These are phyloP conservation scores for Lagria hirta DNA, from an alignment of 2,888 invertebrate species.

Conservation along the genomic window DNA sequence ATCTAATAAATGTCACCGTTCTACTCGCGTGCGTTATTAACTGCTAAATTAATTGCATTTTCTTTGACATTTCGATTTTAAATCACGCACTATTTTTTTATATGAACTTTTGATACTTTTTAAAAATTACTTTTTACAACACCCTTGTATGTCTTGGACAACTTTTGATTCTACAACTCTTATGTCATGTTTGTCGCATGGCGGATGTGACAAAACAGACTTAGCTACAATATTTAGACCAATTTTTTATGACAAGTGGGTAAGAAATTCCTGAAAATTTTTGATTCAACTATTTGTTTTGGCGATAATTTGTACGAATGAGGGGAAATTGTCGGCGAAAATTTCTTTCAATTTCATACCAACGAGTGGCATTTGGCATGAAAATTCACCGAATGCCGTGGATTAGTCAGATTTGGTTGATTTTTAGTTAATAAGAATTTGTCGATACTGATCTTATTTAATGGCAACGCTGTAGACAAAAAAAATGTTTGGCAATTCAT, in stretches of 20 bases:
- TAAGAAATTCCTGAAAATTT: too few relatives aligned
- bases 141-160: neutral
- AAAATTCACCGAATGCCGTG: too few relatives aligned
- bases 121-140: neutral
- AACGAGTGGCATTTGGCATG: too few relatives aligned
- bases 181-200: neutral
- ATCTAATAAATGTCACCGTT: conserved; percentile 41
- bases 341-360: too few relatives aligned
- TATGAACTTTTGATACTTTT: neutral
- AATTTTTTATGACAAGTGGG: neutral
- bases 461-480: too few relatives aligned
- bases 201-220: neutral
- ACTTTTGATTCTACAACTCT: neutral
- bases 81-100: conserved; percentile 36
- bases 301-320: too few relatives aligned
- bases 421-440: too few relatives aligned
- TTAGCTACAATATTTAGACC: neutral
- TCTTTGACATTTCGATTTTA: conserved; percentile 37
- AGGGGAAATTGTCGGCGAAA: too few relatives aligned
- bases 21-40: conserved; percentile 40
- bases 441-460: too few relatives aligned
- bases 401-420: too few relatives aligned
- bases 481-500: too few relatives aligned
- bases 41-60: conserved; percentile 41
- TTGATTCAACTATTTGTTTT: too few relatives aligned